phyloP scores from a whole-genome alignment of 2,888 invertebrate species.

The Archaeoteleia sp. region DNA sequence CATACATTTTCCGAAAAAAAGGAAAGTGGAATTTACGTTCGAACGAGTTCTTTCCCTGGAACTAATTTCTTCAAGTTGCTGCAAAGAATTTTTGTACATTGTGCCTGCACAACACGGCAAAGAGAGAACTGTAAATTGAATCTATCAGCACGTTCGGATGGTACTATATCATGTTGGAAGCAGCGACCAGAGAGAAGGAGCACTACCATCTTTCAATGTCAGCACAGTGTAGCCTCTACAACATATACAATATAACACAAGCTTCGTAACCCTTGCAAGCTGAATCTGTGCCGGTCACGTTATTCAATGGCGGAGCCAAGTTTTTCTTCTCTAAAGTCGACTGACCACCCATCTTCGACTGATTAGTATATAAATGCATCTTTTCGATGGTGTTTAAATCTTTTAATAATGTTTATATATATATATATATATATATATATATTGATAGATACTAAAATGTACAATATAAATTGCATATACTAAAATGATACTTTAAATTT shows the following conservation, averaged over 20 bases:
- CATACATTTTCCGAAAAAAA: background rate
- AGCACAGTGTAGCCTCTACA: constrained; percentile 61
- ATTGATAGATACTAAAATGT: no score
- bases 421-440: no score
- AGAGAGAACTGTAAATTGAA: constrained; percentile 71
- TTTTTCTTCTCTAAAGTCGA: constrained; percentile 60
- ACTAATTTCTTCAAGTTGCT: background rate
- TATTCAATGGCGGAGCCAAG: constrained; percentile 62
- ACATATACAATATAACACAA: constrained; percentile 56
- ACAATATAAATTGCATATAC: no score
- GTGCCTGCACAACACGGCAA: constrained; percentile 18
- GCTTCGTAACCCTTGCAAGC: constrained; percentile 56
- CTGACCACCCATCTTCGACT: constrained; percentile 39
- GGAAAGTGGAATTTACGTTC: background rate
- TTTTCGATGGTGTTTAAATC: no score
- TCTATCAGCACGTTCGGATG: constrained; percentile 73
- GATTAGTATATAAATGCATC: no score
- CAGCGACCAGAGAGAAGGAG: constrained; percentile 70
- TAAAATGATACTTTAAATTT: no score
- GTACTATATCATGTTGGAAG: constrained; percentile 73
- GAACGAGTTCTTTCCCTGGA: background rate
- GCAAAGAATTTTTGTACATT: constrained; percentile 21
- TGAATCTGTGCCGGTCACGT: constrained; percentile 41
- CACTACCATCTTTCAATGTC: constrained; percentile 73
- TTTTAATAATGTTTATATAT: no score